phyloP scores from a whole-genome alignment of 2,888 invertebrate genomes.

The Tachystola acroxantha region DNA sequence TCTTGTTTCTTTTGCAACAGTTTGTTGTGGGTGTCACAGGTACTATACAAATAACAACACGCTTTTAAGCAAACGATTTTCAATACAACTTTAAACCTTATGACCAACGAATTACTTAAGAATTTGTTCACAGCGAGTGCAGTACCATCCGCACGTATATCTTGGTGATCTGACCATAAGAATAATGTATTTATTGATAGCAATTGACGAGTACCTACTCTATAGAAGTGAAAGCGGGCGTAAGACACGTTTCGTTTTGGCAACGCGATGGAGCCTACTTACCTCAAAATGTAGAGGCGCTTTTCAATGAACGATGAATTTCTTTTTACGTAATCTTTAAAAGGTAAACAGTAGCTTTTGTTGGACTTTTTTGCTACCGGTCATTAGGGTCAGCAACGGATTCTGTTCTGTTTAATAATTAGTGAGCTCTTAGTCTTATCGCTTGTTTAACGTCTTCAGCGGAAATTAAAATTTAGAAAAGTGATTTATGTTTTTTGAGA shows the following conservation, averaged over 20 bases:
- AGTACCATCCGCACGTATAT: neutral
- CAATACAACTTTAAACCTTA: neutral
- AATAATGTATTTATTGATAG: conserved; percentile 6
- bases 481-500: too few species aligned
- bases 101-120: neutral
- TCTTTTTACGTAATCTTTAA: conserved; percentile 6
- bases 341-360: conserved; percentile 13
- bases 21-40: neutral
- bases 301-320: conserved; percentile 10
- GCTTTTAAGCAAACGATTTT: neutral
- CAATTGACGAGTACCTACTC: conserved; percentile 11
- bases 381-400: conserved; percentile 12
- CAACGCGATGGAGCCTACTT: conserved; percentile 17
- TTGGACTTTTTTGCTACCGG: conserved; percentile 2
- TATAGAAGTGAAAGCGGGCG: conserved; percentile 34
- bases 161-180: neutral
- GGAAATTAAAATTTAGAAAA: too few species aligned
- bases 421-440: too few species aligned
- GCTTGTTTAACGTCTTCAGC: too few species aligned
- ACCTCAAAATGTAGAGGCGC: conserved; percentile 3
- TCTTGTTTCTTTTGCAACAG: neutral
- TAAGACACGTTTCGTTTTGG: conserved; percentile 35
- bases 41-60: too few species aligned
- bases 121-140: neutral
- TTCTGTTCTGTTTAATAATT: neutral